Evolutionary conservation across 1,140 invertebrate genomes (phyloP), one percentile per base, ranked within the genome.

Genomic region (Ips typographus): DNA sequence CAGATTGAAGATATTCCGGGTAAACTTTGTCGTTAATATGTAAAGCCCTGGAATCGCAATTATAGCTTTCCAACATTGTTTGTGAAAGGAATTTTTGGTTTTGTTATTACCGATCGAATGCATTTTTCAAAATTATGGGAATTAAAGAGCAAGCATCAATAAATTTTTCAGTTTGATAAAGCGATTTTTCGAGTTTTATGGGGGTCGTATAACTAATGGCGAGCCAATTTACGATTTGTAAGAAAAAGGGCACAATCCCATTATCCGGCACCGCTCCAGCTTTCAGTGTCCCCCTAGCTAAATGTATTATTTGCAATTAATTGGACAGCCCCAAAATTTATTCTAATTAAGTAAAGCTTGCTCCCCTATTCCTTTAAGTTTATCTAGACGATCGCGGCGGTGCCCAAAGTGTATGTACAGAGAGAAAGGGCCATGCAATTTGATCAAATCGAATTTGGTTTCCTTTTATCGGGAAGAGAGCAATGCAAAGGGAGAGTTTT

Each of bases 301-400:
- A 65, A 57, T 67, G 56, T 47, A 57, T 59, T 67, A 67, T 67
- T 70, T 73, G 65, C 70, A 69, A 74, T 74, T 75, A 75, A 75
- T 75, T 75, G 73, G 74, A 75, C 69, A 66, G 66, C 62, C 74
- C 55, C 65, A 74, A 73, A 75, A 75, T 75, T 75, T 72, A 75
- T 75, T 75, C 74, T 75, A 75, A 75, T 75, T 75, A 65, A 65
- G 63, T 53, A 73, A 74, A 73, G 58, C 67, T 71, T 64, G 65
- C 66, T 71, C 64, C 70, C 43, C 69, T 57, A 52, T 66, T 70
- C 61, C 64, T 72, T 72, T 40, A 63, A 66, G 62, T 65, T 68
- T 72, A 72, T 72, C 71, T 72, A 64, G 51, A 62, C 68, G 55
- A 70, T 72, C 58, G 68, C 64, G 69, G 56, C 55, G 56, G 53